These are phyloP conservation scores for Corythaixoides concolor DNA, from an alignment of 2,113 vertebrate genomes.

Conservation along the genomic window DNA sequence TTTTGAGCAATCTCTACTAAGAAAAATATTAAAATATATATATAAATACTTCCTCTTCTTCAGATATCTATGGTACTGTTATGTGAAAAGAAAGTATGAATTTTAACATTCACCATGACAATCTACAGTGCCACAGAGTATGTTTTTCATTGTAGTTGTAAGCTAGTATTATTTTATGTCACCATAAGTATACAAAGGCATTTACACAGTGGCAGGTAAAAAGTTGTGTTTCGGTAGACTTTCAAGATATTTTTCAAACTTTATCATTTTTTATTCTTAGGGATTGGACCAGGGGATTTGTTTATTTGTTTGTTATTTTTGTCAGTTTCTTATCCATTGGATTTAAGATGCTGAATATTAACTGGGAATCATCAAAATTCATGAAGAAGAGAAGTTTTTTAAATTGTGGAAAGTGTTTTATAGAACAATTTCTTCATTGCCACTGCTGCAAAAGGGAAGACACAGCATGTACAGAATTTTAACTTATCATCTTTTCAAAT, in stretches of 20 bases:
- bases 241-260: background rate
- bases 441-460: background rate
- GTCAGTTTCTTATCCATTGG: background rate
- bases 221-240: background rate
- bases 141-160: background rate
- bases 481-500: background rate
- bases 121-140: background rate
- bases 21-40: background rate
- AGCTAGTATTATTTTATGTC: background rate
- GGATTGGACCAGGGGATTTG: background rate
- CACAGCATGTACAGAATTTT: background rate
- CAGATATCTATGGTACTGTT: background rate
- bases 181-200: background rate
- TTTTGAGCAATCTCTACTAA: background rate
- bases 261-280: background rate
- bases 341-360: background rate
- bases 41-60: background rate
- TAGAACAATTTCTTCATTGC: background rate
- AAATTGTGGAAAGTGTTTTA: background rate
- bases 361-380: background rate
- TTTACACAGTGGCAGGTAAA: background rate
- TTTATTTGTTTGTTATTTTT: background rate
- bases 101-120: background rate
- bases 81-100: background rate
- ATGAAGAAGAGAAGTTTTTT: background rate